These are phyloP conservation scores for Lysandra coridon DNA, from an alignment of 2,888 invertebrate species.

Conservation along the genomic window DNA sequence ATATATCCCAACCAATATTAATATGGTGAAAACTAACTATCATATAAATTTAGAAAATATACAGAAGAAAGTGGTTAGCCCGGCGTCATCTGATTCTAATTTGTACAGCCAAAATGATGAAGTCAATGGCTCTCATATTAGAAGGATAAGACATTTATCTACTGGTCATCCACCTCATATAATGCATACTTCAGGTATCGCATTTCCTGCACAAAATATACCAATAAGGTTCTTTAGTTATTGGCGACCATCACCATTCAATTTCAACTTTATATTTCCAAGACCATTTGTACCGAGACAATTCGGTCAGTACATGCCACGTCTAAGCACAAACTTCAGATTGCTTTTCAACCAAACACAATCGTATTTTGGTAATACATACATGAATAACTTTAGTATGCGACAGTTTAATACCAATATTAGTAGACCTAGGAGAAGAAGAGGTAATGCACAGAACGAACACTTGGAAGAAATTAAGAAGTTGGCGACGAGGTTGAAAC, in stretches of 20 bases:
- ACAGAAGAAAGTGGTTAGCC: constrained; percentile 43
- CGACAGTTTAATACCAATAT: constrained; percentile 27
- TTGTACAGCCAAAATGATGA: constrained; percentile 53
- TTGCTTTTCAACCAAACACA: constrained; percentile 42
- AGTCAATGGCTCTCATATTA: constrained; percentile 53
- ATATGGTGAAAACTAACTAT: constrained; percentile 56
- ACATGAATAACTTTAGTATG: constrained; percentile 31
- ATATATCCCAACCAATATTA: constrained; percentile 58
- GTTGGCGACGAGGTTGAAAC: constrained; percentile 51
- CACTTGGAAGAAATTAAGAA: constrained; percentile 55
- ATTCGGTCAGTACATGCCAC: constrained; percentile 42
- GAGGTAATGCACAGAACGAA: constrained; percentile 41
- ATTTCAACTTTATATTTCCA: constrained; percentile 52
- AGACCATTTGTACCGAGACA: constrained; percentile 48
- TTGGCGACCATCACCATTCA: constrained; percentile 50
- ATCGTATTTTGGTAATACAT: constrained; percentile 36
- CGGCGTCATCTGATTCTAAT: constrained; percentile 41
- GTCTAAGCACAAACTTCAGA: constrained; percentile 37
- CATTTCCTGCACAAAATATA: constrained; percentile 40
- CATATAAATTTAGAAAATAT: constrained; percentile 54
- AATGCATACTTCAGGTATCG: constrained; percentile 37
- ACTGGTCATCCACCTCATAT: constrained; percentile 35
- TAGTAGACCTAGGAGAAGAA: constrained; percentile 43
- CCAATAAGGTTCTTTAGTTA: constrained; percentile 48
- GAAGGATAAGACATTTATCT: constrained; percentile 48